Base-by-base conservation (phyloP, 1,140 invertebrate species). In the Drosophila quadrilineata region DNA sequence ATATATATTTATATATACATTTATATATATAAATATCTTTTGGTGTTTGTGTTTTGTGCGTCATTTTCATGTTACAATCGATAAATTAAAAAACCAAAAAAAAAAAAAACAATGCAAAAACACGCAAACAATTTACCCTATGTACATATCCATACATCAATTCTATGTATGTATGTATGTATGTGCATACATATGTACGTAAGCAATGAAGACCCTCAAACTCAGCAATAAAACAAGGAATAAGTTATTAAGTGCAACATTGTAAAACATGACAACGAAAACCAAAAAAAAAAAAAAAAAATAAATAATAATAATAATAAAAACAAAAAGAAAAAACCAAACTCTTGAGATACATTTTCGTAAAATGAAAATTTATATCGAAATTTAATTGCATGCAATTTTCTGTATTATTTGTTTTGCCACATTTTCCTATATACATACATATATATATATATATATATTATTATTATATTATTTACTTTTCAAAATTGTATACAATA, bases 221-320 rank as follows among this genome's bases (percentile, higher is more conserved):
- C 60, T 73, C 65, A 62, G 57, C 54, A 36, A 65, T 65, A 72
- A 75, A 69, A 74, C 68, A 58, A 48, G 65, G 64, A 71, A 75
- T 85, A 85, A 71, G 49, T 71, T 79, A n/a, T 79, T 85, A 85
- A 85, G 79, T 75, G 80, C 76, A 87, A 87, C 73, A 84, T 84
- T 87, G 82, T 87, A 87, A 87, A 87, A 84, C 73, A 85, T 79
- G 70, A 79, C 67, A 57, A 71, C 36, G 68, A 53, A 72, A 77
- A 71, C 45, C 45, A 45, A 45, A 40, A 57, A 17, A 52, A 56
- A 19, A 38, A 54, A 31, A 59, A 53, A 50, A 50, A 26, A 43
- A 40, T 38, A 38, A n/a, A 45, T 16, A 53, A 46, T 54, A 68
- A 50, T 43, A 19, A 31, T 6, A 24, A 68, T 67, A 58, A 21